phyloP scores from a whole-genome alignment of 2,113 vertebrate species.

The Siphamia tubifer region DNA sequence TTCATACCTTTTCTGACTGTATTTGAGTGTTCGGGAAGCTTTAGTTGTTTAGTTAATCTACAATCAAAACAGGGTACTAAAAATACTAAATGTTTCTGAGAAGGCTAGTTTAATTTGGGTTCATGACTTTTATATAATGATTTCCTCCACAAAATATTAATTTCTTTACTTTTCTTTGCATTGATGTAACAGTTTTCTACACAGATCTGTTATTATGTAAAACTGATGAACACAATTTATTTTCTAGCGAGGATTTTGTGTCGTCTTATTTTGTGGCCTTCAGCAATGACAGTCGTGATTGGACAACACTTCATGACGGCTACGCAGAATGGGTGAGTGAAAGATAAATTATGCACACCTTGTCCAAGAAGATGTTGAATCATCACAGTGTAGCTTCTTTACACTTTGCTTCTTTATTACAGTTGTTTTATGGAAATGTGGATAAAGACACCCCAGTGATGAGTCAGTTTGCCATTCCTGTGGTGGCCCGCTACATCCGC shows the following conservation, averaged over 20 bases:
- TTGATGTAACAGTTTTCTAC: not conserved
- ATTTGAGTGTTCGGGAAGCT: too few species aligned
- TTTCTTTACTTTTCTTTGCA: too few species aligned
- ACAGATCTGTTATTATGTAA: not conserved
- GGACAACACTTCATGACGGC: conserved; percentile 89
- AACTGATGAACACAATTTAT: not conserved
- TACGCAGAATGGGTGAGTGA: conserved; percentile 92
- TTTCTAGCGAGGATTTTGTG: conserved; percentile 85
- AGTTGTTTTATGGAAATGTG: conserved; percentile 93
- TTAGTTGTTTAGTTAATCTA: too few species aligned
- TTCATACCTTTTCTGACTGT: too few species aligned
- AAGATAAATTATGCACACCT: fast-evolving
- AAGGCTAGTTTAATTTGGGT: too few species aligned
- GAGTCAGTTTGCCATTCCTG: conserved; percentile 82
- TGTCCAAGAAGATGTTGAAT: too few species aligned
- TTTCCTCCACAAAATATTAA: too few species aligned
- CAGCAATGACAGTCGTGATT: conserved; percentile 95
- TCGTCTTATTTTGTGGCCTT: conserved; percentile 93
- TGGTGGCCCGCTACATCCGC: conserved; percentile 91
- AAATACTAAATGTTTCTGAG: too few species aligned
- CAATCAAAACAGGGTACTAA: too few species aligned
- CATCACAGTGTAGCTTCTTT: not conserved
- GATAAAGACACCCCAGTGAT: conserved; percentile 93
- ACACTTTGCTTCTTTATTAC: not conserved
- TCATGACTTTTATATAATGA: too few species aligned